Conservation (phyloP, 1,140 invertebrate species). For the Camponotus pennsylvanicus region DNA sequence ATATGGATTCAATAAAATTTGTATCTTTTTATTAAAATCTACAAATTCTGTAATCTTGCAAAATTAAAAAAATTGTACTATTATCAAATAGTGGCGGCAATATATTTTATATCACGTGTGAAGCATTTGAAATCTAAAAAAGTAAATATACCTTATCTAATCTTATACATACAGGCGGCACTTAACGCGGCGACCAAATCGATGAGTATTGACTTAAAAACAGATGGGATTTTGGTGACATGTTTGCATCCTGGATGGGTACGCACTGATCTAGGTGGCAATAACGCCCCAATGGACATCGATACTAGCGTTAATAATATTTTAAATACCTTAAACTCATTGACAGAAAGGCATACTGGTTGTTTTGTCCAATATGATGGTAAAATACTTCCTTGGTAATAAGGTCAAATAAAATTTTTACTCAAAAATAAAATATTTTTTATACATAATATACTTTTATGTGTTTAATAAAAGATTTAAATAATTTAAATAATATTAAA, state of each 20-base stretch:
- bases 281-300: conserved; percentile 91
- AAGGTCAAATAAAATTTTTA: conserved; percentile 8
- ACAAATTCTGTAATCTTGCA: neutral
- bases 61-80: neutral
- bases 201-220: conserved; percentile 93
- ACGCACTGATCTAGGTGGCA: conserved; percentile 95
- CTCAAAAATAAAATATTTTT: conserved; percentile 18
- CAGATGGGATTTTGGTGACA: conserved; percentile 91
- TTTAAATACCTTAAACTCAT: conserved; percentile 88
- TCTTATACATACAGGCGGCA: conserved; percentile 88
- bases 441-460: conserved; percentile 34
- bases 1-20: neutral
- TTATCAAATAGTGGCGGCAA: neutral
- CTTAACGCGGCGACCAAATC: conserved; percentile 95
- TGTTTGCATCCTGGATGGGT: conserved; percentile 97
- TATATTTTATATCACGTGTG: neutral
- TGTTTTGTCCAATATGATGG: conserved; percentile 93
- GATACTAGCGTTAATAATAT: conserved; percentile 89
- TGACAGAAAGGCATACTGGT: conserved; percentile 90
- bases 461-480: conserved; percentile 36
- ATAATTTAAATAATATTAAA: conserved; percentile 49
- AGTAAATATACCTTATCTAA: conserved; percentile 58
- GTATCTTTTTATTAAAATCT: neutral
- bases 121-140: neutral
- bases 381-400: conserved; percentile 90